A percentile compares a stretch with the other conserved stretches of the same genome.
phyloP scores from a whole-genome alignment of 2,797 vertebrate species.

The Chrosomus eos region DNA sequence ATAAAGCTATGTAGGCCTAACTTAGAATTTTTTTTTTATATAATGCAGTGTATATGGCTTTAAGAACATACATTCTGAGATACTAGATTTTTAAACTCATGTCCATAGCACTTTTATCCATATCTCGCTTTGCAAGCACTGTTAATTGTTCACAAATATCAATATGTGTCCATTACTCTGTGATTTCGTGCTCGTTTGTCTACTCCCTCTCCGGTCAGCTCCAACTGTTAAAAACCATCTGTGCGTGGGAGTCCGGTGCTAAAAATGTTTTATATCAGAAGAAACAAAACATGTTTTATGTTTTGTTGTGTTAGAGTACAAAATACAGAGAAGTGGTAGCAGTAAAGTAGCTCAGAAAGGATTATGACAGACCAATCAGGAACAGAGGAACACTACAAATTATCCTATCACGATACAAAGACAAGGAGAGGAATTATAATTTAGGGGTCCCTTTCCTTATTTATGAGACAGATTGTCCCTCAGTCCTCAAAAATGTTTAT shows the following conservation, averaged over 20 bases:
- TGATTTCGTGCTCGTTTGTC: neutral
- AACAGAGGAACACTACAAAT: constrained; percentile 42
- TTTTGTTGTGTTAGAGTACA: constrained; percentile 34
- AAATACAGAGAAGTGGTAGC: constrained; percentile 27
- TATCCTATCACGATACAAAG: constrained; percentile 15
- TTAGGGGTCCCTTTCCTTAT: constrained; percentile 38
- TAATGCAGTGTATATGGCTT: neutral
- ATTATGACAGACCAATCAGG: constrained; percentile 50
- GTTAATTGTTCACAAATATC: neutral
- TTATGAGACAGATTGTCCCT: constrained; percentile 46
- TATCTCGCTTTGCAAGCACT: too few relatives aligned
- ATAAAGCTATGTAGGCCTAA: neutral
- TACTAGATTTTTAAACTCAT: neutral
- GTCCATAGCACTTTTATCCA: neutral
- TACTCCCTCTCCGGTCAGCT: constrained; percentile 39
- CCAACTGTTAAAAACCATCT: constrained; percentile 47
- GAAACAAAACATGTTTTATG: constrained; percentile 48
- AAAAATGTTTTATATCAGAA: constrained; percentile 34
- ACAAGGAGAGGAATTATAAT: constrained; percentile 39
- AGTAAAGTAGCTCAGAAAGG: constrained; percentile 45
- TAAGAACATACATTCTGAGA: neutral
- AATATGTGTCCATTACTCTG: constrained; percentile 13
- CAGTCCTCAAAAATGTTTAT: constrained; percentile 34
- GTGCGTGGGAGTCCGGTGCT: constrained; percentile 43
- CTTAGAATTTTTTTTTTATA: neutral